phyloP scores from a whole-genome alignment of 1,140 invertebrate species.

The Apis mellifera region DNA sequence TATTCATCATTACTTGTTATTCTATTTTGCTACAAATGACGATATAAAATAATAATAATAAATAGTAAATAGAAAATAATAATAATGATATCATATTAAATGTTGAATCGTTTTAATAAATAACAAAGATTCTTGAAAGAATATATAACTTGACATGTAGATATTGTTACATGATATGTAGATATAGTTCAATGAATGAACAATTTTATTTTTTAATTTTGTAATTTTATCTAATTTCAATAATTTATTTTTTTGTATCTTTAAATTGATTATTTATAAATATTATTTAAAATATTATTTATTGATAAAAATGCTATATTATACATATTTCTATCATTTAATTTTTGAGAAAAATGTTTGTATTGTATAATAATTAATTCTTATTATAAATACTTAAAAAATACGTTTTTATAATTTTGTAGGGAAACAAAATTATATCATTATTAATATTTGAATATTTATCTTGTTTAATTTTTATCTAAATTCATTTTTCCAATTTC shows the following conservation, averaged over 20 bases:
- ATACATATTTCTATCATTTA: too few relatives aligned
- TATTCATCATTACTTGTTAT: constrained; percentile 14
- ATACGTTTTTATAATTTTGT: neutral
- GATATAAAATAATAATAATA: neutral
- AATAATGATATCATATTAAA: neutral
- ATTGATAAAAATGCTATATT: neutral
- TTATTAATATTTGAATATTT: neutral
- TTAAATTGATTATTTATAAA: constrained; percentile 6
- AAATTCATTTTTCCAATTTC: neutral
- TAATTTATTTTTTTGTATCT: constrained; percentile 16
- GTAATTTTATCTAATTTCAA: neutral
- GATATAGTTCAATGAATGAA: neutral
- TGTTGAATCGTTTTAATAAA: neutral
- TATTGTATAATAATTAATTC: neutral
- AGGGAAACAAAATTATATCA: neutral
- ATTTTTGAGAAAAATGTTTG: neutral
- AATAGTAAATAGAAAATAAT: neutral
- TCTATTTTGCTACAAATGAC: neutral
- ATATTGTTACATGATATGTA: constrained; percentile 6
- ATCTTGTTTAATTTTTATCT: neutral
- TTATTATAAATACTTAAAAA: neutral
- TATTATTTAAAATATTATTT: constrained; percentile 19
- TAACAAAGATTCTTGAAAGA: neutral
- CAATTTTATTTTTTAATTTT: constrained; percentile 1
- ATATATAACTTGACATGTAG: neutral